Evolutionary conservation across 2,113 vertebrate species (phyloP).

Genomic region (Narcine bancroftii): DNA sequence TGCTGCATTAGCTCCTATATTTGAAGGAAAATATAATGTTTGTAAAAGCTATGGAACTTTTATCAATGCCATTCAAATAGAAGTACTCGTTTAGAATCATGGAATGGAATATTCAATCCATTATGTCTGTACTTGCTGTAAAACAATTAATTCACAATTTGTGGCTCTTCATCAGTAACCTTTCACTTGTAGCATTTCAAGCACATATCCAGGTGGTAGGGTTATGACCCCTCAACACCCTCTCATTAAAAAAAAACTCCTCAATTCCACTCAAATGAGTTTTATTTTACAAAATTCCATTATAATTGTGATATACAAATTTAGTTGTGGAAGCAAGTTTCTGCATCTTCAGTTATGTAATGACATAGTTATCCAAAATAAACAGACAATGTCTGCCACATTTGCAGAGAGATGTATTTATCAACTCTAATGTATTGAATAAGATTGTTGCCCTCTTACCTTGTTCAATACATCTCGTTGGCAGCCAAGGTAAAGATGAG

Average conservation of each 20-base stretch:
- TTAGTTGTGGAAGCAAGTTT: background rate
- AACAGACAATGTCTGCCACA: background rate
- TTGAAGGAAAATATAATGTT: background rate
- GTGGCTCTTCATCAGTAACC: no score
- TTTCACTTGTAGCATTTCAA: no score
- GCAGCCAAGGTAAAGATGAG: conserved; percentile 90
- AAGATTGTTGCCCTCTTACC: conserved; percentile 53
- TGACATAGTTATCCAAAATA: background rate
- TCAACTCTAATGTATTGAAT: background rate
- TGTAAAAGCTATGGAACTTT: background rate
- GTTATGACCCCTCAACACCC: no score
- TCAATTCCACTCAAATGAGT: background rate
- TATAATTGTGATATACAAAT: background rate
- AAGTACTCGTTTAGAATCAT: no score
- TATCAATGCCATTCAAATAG: background rate
- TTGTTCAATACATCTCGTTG: conserved; percentile 89
- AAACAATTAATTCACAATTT: no score
- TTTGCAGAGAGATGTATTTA: background rate
- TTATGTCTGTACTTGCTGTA: no score
- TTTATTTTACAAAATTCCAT: background rate
- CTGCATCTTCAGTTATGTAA: background rate
- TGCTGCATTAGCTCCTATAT: conserved; percentile 89
- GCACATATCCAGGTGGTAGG: no score
- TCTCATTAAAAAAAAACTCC: no score
- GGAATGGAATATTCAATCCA: no score